Conservation (phyloP, 2,888 invertebrate species). For the Aphelenchoides bicaudatus region DNA sequence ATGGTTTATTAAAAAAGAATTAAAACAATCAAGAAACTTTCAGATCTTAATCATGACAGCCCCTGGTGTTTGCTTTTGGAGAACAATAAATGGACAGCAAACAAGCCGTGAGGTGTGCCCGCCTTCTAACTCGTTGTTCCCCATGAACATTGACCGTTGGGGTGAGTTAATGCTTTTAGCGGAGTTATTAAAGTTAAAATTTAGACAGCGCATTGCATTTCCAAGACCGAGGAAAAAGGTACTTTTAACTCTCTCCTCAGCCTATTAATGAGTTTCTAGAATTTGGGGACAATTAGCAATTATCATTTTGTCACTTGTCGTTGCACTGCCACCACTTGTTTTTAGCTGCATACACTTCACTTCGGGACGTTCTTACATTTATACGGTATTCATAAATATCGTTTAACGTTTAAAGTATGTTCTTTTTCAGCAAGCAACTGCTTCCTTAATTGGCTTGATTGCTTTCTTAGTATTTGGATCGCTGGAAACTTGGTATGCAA, state of each 20-base stretch:
- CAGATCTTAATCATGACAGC: constrained; percentile 57
- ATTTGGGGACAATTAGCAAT: constrained; percentile 59
- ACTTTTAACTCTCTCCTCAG: neutral
- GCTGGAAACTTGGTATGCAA: constrained; percentile 57
- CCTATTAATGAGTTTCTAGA: constrained; percentile 35
- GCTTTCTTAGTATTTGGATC: constrained; percentile 56
- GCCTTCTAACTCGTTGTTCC: constrained; percentile 57
- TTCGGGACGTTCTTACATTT: constrained; percentile 32
- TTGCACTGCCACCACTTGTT: constrained; percentile 51
- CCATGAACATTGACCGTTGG: constrained; percentile 61
- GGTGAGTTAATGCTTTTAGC: too few species aligned
- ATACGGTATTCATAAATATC: constrained; percentile 9
- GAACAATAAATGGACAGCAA: constrained; percentile 42
- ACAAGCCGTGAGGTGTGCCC: constrained; percentile 53
- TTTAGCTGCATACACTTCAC: constrained; percentile 54
- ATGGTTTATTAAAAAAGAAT: constrained; percentile 30
- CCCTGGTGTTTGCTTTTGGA: constrained; percentile 60
- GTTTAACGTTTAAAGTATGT: neutral
- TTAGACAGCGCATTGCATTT: constrained; percentile 57
- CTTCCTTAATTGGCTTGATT: constrained; percentile 45
- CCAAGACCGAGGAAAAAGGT: constrained; percentile 59
- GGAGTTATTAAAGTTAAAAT: too few species aligned
- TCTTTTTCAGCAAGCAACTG: constrained; percentile 48
- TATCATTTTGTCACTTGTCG: constrained; percentile 53
- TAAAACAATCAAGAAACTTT: neutral